Evolutionary conservation across 2,888 invertebrate genomes (phyloP), one percentile per base, ranked within the genome.

Genomic region (Allolobophora icterica): DNA sequence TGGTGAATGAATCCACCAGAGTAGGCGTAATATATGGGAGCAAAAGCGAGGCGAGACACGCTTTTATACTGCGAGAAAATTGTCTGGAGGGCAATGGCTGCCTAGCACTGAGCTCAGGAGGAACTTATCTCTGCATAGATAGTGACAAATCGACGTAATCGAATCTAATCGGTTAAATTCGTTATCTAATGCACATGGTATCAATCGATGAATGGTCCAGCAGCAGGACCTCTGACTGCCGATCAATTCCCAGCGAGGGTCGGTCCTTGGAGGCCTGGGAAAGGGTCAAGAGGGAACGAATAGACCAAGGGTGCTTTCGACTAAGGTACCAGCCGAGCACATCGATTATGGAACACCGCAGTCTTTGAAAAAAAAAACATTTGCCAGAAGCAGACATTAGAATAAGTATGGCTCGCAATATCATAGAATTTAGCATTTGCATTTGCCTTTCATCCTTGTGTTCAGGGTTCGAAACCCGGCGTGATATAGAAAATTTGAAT

Each of bases 181-280:
- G n/a, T 71, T 71, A 71, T n/a, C 71, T 71, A 71, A 71, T 71
- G 71, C 71, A 71, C n/a, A 71, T 71, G 71, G 71, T n/a, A n/a
- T 13, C n/a, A 71, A 71, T 71, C 71, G 71, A 71, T 71, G n/a
- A 30, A 8, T 8, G n/a, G 71, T 71, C n/a, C 71, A n/a, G 6
- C n/a, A 30, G n/a, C 71, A 30, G n/a, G 24, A n/a, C n/a, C 71
- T n/a, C 71, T n/a, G 11, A 71, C n/a, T 30, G 71, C 11, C 71
- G n/a, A 71, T 71, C 71, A n/a, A 71, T 71, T n/a, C 71, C n/a
- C n/a, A 2, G 71, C 6, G 71, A n/a, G n/a, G 71, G 71, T 6
- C n/a, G n/a, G 71, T 71, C n/a, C 71, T 71, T 13, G n/a, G 8
- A 30, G 30, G 8, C n/a, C 71, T 3, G n/a, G n/a, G n/a, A 8